Conservation (phyloP, 2,888 invertebrate genomes). For the Salticus scenicus region DNA sequence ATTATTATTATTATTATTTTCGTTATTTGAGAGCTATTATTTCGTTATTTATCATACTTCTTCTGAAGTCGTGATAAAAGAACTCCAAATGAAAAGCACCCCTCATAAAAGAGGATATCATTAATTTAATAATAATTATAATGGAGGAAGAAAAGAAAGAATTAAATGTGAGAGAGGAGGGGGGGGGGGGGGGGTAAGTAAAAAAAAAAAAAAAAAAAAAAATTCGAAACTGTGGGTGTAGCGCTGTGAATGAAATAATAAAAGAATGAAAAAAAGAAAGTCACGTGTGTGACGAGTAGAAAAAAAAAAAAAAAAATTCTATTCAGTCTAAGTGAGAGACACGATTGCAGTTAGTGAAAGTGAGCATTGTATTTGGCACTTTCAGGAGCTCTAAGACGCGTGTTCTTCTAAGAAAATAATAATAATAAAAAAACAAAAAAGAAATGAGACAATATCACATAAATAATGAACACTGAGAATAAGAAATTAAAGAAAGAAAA, state of each 20-base stretch:
- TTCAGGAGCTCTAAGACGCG: constrained; percentile 54
- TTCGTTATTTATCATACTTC: constrained; percentile 62
- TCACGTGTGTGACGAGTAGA: constrained; percentile 8
- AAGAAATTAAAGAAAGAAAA: constrained; percentile 62
- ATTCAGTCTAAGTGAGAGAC: constrained; percentile 40
- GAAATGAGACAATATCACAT: constrained; percentile 21
- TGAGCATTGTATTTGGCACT: constrained; percentile 65
- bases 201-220: not conserved
- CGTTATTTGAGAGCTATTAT: constrained; percentile 30
- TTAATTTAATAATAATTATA: constrained; percentile 58
- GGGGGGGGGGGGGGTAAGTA: not conserved
- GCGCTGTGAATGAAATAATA: constrained; percentile 35
- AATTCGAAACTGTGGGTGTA: constrained; percentile 38
- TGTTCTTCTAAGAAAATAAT: constrained; percentile 28
- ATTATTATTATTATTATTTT: constrained; percentile 2
- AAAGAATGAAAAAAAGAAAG: constrained; percentile 30
- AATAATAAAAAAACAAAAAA: constrained; percentile 31
- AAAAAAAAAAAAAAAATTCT: not conserved
- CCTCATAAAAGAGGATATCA: constrained; percentile 53
- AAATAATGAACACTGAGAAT: constrained; percentile 45
- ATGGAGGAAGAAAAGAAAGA: not conserved
- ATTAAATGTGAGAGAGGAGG: not conserved
- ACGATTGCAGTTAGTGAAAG: constrained; percentile 41
- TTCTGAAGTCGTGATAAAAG: constrained; percentile 23
- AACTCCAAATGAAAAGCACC: not conserved